Percentiles rank a stretch among this genome's conserved stretches.
Evolutionary conservation across 2,888 invertebrate species (phyloP).

Genomic region (Thera obeliscata): DNA sequence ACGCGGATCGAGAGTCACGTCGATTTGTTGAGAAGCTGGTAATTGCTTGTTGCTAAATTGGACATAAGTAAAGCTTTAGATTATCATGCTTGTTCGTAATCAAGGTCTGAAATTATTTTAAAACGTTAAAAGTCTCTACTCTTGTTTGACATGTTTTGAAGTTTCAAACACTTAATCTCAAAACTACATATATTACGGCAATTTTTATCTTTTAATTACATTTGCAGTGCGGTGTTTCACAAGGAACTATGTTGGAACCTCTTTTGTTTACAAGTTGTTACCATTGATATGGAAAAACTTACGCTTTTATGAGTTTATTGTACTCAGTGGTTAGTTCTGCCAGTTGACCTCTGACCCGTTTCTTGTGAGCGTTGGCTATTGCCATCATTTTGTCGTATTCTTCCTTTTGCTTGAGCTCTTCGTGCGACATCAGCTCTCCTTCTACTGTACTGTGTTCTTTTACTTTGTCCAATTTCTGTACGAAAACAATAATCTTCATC

Average conservation of each 20-base stretch:
- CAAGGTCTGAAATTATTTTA: neutral
- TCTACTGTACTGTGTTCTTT: conserved; percentile 71
- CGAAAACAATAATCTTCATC: neutral
- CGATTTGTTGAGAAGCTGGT: conserved; percentile 85
- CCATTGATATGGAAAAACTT: conserved; percentile 42
- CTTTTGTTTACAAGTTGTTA: neutral
- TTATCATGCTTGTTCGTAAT: neutral
- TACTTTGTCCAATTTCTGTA: conserved; percentile 55
- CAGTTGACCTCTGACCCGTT: conserved; percentile 82
- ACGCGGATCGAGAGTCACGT: conserved; percentile 87
- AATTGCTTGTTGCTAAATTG: conserved; percentile 82
- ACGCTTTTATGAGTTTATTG: conserved; percentile 82
- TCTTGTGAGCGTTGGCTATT: conserved; percentile 87
- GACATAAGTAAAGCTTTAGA: conserved; percentile 7
- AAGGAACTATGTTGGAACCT: conserved; percentile 1
- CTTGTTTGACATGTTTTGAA: neutral
- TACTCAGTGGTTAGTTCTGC: conserved; percentile 84
- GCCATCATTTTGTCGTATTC: conserved; percentile 86
- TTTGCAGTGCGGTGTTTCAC: neutral
- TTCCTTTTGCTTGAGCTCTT: conserved; percentile 88
- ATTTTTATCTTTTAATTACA: neutral
- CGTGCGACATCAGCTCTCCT: conserved; percentile 80
- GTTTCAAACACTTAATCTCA: neutral
- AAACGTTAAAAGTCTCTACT: neutral
- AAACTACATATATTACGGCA: neutral